Evolutionary conservation across 2,888 invertebrate species (phyloP).

Genomic region (Campoplex nolae): DNA sequence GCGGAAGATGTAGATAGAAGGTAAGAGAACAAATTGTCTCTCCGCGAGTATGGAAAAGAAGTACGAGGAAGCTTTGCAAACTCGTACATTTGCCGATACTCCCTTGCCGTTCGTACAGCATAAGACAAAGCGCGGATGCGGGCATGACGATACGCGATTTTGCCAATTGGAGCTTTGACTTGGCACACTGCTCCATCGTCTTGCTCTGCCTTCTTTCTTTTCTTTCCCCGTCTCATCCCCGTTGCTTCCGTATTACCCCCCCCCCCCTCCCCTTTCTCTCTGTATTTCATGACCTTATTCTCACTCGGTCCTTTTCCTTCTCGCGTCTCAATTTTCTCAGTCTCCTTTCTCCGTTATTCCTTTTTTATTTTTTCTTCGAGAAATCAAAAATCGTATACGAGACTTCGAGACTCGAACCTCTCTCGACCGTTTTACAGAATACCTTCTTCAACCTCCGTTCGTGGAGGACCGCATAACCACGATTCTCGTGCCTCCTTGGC

Average conservation of each 20-base stretch:
- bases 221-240: neutral
- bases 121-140: conserved; percentile 52
- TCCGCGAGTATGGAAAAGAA: neutral
- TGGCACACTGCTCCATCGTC: conserved; percentile 65
- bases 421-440: conserved; percentile 56
- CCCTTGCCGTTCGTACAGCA: conserved; percentile 38
- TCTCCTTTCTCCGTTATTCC: neutral
- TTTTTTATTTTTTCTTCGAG: conserved; percentile 9
- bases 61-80: conserved; percentile 47
- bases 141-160: conserved; percentile 80
- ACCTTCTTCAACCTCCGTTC: conserved; percentile 27
- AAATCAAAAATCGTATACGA: conserved; percentile 37
- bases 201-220: neutral
- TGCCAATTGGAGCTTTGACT: conserved; percentile 78
- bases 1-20: conserved; percentile 39
- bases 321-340: conserved; percentile 5
- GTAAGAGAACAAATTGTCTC: conserved; percentile 24
- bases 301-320: conserved; percentile 23
- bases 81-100: conserved; percentile 53
- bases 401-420: conserved; percentile 37
- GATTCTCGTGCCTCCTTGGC: neutral
- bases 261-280: neutral
- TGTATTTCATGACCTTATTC: conserved; percentile 14
- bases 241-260: neutral
- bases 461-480: neutral